phyloP scores from a whole-genome alignment of 2,797 vertebrate genomes.

The Chromobotia macracanthus region DNA sequence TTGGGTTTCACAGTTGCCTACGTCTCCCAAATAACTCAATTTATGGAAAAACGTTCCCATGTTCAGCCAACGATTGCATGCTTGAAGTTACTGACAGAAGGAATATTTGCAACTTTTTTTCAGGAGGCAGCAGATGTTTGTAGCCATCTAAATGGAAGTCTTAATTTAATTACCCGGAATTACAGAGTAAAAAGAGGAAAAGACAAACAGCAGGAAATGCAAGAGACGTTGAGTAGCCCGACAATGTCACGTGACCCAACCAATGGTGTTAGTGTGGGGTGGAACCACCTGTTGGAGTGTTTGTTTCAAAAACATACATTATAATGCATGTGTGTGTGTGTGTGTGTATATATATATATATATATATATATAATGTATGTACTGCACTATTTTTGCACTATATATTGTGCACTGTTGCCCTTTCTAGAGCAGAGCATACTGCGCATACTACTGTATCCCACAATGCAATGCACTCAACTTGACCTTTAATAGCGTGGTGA shows the following conservation, averaged over 20 bases:
- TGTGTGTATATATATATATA: neutral
- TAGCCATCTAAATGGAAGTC: slow-evolving; percentile 5
- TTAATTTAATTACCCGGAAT: slow-evolving; percentile 27
- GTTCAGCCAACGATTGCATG: slow-evolving; percentile 32
- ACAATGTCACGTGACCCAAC: no score
- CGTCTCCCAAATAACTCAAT: slow-evolving; percentile 43
- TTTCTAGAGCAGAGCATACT: no score
- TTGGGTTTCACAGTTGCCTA: slow-evolving; percentile 45
- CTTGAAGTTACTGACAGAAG: slow-evolving; percentile 11
- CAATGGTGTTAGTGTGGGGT: no score
- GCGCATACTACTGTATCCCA: neutral
- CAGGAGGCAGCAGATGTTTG: neutral
- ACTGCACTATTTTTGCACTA: neutral
- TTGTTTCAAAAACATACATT: no score
- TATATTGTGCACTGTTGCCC: neutral
- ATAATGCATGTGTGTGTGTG: neutral
- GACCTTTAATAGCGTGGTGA: neutral
- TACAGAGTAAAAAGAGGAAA: neutral
- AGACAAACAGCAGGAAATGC: neutral
- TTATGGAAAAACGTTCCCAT: slow-evolving; percentile 16
- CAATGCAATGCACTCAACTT: neutral
- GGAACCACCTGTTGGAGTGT: no score
- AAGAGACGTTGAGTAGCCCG: no score
- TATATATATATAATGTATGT: no score
- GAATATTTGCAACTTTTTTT: slow-evolving; percentile 3